Conservation (phyloP, 2,113 vertebrate species). For the Cheirogaleus medius region DNA sequence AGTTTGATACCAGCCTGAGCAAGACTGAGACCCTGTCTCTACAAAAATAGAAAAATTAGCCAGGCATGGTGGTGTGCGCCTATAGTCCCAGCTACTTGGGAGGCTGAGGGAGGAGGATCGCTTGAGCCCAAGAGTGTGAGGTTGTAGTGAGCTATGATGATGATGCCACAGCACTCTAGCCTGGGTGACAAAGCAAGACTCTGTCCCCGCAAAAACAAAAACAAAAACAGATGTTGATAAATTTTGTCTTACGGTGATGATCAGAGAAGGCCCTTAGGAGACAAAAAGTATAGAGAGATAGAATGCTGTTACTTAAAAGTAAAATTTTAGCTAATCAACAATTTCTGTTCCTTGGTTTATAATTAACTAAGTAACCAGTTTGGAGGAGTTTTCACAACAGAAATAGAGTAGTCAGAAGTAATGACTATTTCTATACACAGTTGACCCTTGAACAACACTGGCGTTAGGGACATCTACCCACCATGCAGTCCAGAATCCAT, state of each 20-base stretch:
- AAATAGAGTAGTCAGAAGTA: neutral
- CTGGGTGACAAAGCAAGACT: too few species aligned
- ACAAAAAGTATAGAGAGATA: neutral
- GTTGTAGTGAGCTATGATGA: too few species aligned
- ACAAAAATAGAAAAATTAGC: too few species aligned
- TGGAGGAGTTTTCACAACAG: neutral
- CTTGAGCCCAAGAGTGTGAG: too few species aligned
- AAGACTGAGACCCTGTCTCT: too few species aligned
- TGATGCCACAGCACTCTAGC: too few species aligned
- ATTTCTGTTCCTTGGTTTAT: conserved; percentile 8
- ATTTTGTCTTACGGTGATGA: neutral
- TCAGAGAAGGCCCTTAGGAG: neutral
- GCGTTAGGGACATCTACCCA: neutral
- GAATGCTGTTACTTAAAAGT: neutral
- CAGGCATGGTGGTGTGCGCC: too few species aligned
- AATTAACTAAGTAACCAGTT: neutral
- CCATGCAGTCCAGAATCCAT: neutral
- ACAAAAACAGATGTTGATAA: neutral
- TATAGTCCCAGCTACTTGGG: too few species aligned
- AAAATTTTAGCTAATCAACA: neutral
- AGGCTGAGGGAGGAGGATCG: too few species aligned
- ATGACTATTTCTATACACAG: neutral
- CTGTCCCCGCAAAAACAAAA: too few species aligned
- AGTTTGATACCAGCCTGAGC: too few species aligned
- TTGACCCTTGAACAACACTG: neutral